phyloP scores from a whole-genome alignment of 2,888 invertebrate species.

The Microctonus brassicae region DNA sequence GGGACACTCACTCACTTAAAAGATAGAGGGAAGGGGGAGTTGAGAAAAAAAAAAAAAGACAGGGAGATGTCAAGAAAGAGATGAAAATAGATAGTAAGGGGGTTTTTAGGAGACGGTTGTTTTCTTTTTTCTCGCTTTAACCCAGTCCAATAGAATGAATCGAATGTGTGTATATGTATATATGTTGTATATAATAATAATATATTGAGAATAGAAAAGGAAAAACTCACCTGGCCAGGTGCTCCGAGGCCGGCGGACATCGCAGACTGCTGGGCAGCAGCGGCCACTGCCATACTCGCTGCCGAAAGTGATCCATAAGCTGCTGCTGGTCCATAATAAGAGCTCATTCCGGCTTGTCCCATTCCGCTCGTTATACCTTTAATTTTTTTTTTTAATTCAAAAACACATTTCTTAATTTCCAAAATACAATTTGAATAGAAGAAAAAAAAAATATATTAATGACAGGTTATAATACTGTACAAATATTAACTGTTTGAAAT shows the following conservation, averaged over 20 bases:
- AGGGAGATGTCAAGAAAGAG: conserved; percentile 15
- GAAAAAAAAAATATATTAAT: background rate
- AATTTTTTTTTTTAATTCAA: conserved; percentile 46
- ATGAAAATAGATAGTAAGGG: conserved; percentile 23
- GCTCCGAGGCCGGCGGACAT: conserved; percentile 79
- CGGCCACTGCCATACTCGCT: conserved; percentile 80
- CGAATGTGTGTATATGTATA: conserved; percentile 3
- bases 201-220: conserved; percentile 31
- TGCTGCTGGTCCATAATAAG: conserved; percentile 78
- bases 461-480: no score
- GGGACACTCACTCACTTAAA: conserved; percentile 14
- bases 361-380: conserved; percentile 81
- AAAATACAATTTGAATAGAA: no score
- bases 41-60: background rate
- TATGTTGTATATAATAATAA: background rate
- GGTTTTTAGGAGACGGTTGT: background rate
- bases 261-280: conserved; percentile 78
- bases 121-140: background rate
- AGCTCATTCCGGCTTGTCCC: conserved; percentile 78
- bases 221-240: conserved; percentile 76
- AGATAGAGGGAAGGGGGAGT: conserved; percentile 25
- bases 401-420: no score
- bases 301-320: conserved; percentile 82
- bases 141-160: conserved; percentile 15
- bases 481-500: no score